These are phyloP conservation scores for Ganaspis sp. DNA, from an alignment of 1,140 invertebrate species.

Conservation along the genomic window DNA sequence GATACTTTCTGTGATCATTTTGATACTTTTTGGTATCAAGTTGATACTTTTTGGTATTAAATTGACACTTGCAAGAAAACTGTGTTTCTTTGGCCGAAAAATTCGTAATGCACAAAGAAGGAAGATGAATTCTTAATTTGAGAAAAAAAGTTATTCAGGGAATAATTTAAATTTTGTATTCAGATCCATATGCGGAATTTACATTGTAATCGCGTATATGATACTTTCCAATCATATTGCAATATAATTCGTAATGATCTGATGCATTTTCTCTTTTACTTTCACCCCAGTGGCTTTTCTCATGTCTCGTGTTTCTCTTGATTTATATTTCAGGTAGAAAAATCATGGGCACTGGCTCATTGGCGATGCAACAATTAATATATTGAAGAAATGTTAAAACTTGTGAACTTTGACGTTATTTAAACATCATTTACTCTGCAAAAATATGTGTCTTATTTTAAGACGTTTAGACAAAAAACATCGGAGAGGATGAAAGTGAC, in stretches of 20 bases:
- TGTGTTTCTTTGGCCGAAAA: too few species aligned
- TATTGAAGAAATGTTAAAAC: neutral
- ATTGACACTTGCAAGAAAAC: too few species aligned
- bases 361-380: neutral
- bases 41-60: too few species aligned
- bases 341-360: neutral
- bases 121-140: too few species aligned
- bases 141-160: too few species aligned
- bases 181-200: neutral
- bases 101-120: too few species aligned
- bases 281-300: conserved; percentile 57
- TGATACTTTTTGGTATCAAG: too few species aligned
- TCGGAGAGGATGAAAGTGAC: neutral
- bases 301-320: conserved; percentile 37
- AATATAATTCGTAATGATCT: conserved; percentile 60
- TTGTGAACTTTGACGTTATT: neutral
- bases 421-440: neutral
- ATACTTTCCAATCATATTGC: conserved; percentile 63
- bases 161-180: too few species aligned
- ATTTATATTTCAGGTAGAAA: conserved; percentile 38
- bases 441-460: neutral
- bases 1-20: too few species aligned
- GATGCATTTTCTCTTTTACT: conserved; percentile 64
- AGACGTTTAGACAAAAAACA: neutral
- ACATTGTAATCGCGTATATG: conserved; percentile 42